Evolutionary conservation across 2,797 vertebrate species (phyloP).

Genomic region (Clarias laeviceps): DNA sequence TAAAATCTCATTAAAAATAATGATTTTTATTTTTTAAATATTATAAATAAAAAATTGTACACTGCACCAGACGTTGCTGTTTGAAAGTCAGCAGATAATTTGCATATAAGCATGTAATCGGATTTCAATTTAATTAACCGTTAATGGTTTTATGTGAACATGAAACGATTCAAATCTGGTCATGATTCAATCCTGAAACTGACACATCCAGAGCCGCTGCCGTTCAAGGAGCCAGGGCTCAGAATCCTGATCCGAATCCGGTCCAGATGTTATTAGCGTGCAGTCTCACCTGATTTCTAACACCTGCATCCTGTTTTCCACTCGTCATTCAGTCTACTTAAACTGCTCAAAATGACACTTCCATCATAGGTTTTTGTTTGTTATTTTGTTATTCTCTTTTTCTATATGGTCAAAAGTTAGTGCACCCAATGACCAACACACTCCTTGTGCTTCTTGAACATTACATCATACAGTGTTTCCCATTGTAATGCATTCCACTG

Average conservation of each 20-base stretch:
- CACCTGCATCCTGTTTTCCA: conserved; percentile 8
- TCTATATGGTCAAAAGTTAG: background rate
- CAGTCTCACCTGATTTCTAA: background rate
- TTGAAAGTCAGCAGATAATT: background rate
- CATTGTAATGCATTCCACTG: background rate
- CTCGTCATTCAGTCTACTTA: background rate
- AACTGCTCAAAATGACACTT: background rate
- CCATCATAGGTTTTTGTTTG: background rate
- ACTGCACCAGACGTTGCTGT: background rate
- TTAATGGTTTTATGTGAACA: background rate
- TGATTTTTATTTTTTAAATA: background rate
- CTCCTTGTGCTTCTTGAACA: background rate
- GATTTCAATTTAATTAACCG: background rate
- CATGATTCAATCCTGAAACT: background rate
- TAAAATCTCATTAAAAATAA: background rate
- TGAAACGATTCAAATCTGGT: background rate
- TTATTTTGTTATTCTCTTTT: background rate
- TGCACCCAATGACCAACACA: background rate
- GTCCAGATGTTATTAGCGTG: background rate
- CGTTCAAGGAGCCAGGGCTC: background rate
- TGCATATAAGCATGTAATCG: background rate
- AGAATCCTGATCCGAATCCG: background rate
- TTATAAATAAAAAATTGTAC: background rate
- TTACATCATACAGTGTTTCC: no score
- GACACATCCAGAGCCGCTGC: background rate